Percentiles rank a stretch among this genome's conserved stretches.
Conservation (phyloP, 2,113 vertebrate species). For the Bambusicola thoracicus region DNA sequence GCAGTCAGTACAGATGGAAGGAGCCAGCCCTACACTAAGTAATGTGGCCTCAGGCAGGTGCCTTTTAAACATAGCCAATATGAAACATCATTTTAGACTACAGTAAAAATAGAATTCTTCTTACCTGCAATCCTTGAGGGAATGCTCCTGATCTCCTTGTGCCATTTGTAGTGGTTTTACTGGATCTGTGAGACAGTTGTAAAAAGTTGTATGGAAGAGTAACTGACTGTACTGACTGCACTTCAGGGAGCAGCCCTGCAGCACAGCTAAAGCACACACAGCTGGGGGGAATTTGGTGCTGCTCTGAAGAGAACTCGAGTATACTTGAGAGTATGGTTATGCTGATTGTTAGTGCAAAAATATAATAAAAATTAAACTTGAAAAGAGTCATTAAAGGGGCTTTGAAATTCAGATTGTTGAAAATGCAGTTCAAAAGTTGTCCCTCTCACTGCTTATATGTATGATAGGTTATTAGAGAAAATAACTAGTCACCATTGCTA, state of each 20-base stretch:
- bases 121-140: neutral
- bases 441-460: neutral
- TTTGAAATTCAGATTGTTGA: neutral
- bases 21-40: neutral
- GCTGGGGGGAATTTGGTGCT: neutral
- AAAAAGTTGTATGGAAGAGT: neutral
- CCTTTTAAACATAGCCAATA: neutral
- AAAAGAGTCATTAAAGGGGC: neutral
- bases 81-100: neutral
- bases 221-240: neutral
- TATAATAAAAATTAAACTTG: neutral
- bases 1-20: neutral
- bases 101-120: neutral
- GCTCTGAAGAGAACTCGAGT: neutral
- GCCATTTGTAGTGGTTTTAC: neutral
- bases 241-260: neutral
- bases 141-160: neutral
- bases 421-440: neutral
- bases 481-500: neutral
- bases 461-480: neutral
- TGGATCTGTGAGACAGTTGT: neutral
- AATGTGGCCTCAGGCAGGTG: neutral
- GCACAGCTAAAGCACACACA: neutral
- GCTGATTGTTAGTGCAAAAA: neutral
- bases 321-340: neutral